A percentile compares a stretch with the other conserved stretches of the same genome.
phyloP scores from a whole-genome alignment of 2,113 vertebrate genomes.

The Megatriorchis doriae region DNA sequence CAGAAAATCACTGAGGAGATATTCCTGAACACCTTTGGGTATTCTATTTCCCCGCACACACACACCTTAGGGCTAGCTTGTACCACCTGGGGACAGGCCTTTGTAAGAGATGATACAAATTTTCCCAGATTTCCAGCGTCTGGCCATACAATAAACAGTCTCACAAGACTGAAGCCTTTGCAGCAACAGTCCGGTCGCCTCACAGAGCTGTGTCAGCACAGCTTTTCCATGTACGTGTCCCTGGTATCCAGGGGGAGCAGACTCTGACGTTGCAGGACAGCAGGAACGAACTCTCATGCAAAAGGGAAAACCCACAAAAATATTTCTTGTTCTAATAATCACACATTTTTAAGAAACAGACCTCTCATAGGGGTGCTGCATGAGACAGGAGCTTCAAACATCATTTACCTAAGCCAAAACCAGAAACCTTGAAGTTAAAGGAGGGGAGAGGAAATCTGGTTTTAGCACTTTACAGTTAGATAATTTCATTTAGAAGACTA shows the following conservation, averaged over 20 bases:
- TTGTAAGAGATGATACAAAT: background rate
- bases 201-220: background rate
- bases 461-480: background rate
- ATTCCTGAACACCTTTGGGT: background rate
- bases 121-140: background rate
- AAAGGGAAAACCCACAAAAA: background rate
- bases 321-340: background rate
- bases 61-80: background rate
- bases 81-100: background rate
- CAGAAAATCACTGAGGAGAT: background rate
- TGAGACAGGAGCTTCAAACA: background rate
- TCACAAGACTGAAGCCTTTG: background rate
- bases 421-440: background rate
- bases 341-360: background rate
- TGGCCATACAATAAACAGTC: background rate
- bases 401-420: background rate
- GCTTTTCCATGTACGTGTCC: fast-evolving
- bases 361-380: background rate
- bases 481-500: background rate
- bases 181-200: background rate
- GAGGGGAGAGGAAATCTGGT: background rate
- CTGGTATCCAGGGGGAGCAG: background rate
- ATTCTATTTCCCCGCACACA: background rate
- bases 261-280: background rate
- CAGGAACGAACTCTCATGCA: background rate